Conservation (phyloP, 2,797 vertebrate species). For the Brotula barbata region DNA sequence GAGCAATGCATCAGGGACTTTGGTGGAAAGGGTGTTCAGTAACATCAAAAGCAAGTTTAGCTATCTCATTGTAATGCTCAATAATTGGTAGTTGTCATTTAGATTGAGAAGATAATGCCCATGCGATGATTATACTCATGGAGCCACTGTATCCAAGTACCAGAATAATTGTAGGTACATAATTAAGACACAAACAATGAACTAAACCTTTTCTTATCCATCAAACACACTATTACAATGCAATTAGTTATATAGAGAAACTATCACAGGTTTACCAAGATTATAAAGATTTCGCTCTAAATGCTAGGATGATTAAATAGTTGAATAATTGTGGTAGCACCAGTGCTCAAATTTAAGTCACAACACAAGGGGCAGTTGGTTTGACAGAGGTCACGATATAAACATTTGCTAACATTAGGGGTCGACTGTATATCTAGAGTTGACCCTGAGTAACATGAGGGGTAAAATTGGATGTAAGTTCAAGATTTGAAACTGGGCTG, state of each 20-base stretch:
- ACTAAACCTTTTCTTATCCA: too few species aligned
- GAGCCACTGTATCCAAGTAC: too few species aligned
- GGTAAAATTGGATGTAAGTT: conserved; percentile 20
- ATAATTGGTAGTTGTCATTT: not conserved
- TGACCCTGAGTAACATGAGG: conserved; percentile 14
- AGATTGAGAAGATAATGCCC: not conserved
- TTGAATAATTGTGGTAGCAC: conserved; percentile 14
- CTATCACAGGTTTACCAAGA: too few species aligned
- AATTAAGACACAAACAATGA: too few species aligned
- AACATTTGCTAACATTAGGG: not conserved
- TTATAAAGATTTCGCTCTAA: too few species aligned
- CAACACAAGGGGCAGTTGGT: not conserved
- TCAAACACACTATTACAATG: too few species aligned
- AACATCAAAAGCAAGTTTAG: not conserved
- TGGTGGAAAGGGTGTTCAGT: conserved; percentile 5
- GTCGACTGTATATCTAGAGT: too few species aligned
- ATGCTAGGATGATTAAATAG: too few species aligned
- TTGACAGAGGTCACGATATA: not conserved
- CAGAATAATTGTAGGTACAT: too few species aligned
- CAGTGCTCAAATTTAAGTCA: conserved; percentile 10
- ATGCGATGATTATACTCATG: too few species aligned
- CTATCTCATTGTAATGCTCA: too few species aligned
- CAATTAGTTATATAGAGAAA: too few species aligned
- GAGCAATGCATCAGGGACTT: not conserved
- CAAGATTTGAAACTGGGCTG: conserved; percentile 19